Evolutionary conservation across 2,113 vertebrate genomes (phyloP), one percentile per base, ranked within the genome.

Genomic region (Gobiocypris rarus): DNA sequence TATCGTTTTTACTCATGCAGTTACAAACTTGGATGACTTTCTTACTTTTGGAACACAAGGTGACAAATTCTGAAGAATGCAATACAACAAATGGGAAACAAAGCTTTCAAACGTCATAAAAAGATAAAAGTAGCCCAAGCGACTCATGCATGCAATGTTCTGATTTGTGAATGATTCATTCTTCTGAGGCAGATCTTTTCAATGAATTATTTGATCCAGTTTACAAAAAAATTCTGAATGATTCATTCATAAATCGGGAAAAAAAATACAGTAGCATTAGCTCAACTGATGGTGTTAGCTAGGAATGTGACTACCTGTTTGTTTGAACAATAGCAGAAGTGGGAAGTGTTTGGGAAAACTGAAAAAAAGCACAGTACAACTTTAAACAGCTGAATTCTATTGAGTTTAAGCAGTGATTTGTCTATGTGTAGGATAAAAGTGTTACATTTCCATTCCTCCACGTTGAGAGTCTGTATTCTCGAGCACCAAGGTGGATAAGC

Each of bases 401-500:
- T 28, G 45, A 75, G 14, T 28, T 31, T 28, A 75, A 38, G 38
- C 38, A 38, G 38, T 38, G 6, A 38, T 38, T 38, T 38, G 38
- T 38, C 38, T 38, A 38, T 0, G 38, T 38, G 38, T 38, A 38
- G 1, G 38, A 38, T 38, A 6, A 7, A 15, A 50, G 4, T 50
- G 13, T 50, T 48, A 41, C 48, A 2, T 74, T 80, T 65, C 17
- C 5, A 34, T 83, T 50, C 26, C 14, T 34, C 8, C 11, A 79
- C 9, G 6, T n/a, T 45, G 5, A 86, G 89, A 87, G 87, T 89
- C 89, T 86, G 85, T 83, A 86, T 81, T 88, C 73, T 81, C 81
- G 78, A 87, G 89, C 88, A 86, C 86, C 83, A 82, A 84, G 41
- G 52, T 74, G 70, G 38, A 61, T 61, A 61, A 48, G 56, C 52